These are phyloP conservation scores for Enteromius trimaculatus DNA, from an alignment of 2,797 vertebrate genomes.

Conservation along the genomic window DNA sequence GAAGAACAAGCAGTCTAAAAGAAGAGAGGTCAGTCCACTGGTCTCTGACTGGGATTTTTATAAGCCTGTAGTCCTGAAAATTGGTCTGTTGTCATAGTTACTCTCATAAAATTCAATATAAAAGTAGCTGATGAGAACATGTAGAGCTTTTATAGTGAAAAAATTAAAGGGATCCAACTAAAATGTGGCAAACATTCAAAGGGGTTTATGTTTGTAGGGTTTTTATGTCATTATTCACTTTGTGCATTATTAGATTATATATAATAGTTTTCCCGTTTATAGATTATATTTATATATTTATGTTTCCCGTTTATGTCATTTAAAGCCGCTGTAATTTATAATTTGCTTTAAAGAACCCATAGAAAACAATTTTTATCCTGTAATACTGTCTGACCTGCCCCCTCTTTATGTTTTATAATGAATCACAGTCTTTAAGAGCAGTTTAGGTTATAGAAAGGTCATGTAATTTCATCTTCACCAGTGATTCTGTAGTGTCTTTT, in stretches of 20 bases:
- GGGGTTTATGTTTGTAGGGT: not conserved
- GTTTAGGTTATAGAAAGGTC: not conserved
- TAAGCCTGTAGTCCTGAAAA: conserved; percentile 8
- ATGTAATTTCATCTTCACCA: not conserved
- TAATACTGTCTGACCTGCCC: not conserved
- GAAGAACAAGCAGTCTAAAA: conserved; percentile 58
- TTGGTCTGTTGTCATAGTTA: conserved; percentile 31
- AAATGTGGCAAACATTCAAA: conserved; percentile 1
- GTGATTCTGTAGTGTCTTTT: conserved; percentile 58
- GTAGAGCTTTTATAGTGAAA: not conserved
- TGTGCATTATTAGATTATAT: not conserved
- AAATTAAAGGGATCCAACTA: not conserved
- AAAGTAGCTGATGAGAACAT: conserved; percentile 30
- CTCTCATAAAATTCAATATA: conserved; percentile 39
- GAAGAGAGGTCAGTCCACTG: conserved; percentile 58
- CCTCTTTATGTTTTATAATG: not conserved
- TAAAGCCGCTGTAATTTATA: not conserved
- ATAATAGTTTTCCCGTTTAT: not conserved
- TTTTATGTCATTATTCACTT: not conserved
- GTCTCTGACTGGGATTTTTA: conserved; percentile 46
- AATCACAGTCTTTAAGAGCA: conserved; percentile 8
- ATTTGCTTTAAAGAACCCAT: not conserved
- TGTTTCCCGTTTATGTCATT: not conserved
- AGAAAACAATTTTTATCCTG: too few relatives aligned
- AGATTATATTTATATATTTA: too few relatives aligned